Percentiles rank a stretch among this genome's conserved stretches.
Conservation (phyloP, 2,888 invertebrate genomes). For the Hofmannophila pseudospretella region DNA sequence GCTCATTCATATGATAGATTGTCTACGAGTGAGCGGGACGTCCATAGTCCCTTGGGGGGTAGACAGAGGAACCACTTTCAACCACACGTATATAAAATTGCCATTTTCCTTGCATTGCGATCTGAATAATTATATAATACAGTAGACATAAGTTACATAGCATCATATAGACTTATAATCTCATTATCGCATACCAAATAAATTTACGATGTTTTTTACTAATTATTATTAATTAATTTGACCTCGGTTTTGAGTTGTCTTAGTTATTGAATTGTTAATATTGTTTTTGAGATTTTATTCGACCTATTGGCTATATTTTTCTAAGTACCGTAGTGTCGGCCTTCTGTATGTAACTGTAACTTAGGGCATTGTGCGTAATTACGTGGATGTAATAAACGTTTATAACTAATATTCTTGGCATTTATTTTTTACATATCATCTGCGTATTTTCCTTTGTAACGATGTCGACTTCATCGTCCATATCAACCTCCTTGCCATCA, state of each 20-base stretch:
- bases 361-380: slow-evolving; percentile 1
- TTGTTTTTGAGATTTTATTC: slow-evolving; percentile 11
- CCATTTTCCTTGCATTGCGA: too few species aligned
- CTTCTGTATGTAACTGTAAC: neutral
- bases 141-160: neutral
- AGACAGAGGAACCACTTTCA: too few species aligned
- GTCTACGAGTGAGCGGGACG: too few species aligned
- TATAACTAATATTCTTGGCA: too few species aligned
- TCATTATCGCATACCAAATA: slow-evolving; percentile 3
- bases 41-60: too few species aligned
- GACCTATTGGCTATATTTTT: neutral
- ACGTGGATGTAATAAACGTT: slow-evolving; percentile 5
- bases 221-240: slow-evolving; percentile 1
- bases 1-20: too few species aligned
- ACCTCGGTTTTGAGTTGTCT: slow-evolving; percentile 3
- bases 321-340: too few species aligned
- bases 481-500: too few species aligned
- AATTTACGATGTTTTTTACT: slow-evolving; percentile 2
- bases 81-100: too few species aligned
- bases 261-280: slow-evolving; percentile 10
- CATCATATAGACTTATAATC: neutral
- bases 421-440: too few species aligned
- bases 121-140: neutral
- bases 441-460: too few species aligned
- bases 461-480: too few species aligned